Evolutionary conservation across 2,113 vertebrate genomes (phyloP), one percentile per base, ranked within the genome.

Genomic region (Plecturocebus donacophilus): DNA sequence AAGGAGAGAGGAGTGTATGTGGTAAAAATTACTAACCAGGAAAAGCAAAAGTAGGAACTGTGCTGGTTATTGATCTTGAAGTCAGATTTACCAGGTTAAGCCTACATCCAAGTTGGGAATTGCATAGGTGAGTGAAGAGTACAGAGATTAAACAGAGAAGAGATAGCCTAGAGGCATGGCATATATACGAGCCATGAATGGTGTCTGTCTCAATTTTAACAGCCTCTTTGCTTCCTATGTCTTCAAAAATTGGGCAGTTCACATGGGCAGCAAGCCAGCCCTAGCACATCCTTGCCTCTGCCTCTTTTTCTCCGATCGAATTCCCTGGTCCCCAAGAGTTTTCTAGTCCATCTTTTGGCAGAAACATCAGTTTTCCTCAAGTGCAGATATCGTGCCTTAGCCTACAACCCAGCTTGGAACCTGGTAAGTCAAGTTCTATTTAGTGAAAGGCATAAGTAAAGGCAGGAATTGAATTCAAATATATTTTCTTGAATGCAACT

Each of bases 331-430:
- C 61, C 35, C 13, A 80, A 83, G 71, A 88, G 25, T 84, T 75
- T 77, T 83, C 71, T 73, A 76, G 30, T 38, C 84, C 17, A 56
- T 91, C 54, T 94, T 45, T 86, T 92, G 85, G 61, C n/a, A 94
- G n/a, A 79, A 80, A 52, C 20, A 17, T 17, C 14, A 17, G 13
- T 85, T 95, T 97, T 91, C 23, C 42, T 95, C 38, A 85, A 70
- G 56, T 47, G 3, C 4, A 84, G 27, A 1, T 52, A 73, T 71
- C 1, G 6, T 23, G n/a, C 27, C 27, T 76, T 73, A 68, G 68
- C 64, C 17, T 11, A 38, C 8, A 83, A 64, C 35, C 40, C 30
- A 88, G 3, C 42, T 40, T 52, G 54, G 5, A 93, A 68, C 11
- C 23, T 87, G 27, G 4, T 86, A 82, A 82, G 11, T 42, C 25